Evolutionary conservation across 2,888 invertebrate species (phyloP).

Genomic region (Stegana nigrithorax): DNA sequence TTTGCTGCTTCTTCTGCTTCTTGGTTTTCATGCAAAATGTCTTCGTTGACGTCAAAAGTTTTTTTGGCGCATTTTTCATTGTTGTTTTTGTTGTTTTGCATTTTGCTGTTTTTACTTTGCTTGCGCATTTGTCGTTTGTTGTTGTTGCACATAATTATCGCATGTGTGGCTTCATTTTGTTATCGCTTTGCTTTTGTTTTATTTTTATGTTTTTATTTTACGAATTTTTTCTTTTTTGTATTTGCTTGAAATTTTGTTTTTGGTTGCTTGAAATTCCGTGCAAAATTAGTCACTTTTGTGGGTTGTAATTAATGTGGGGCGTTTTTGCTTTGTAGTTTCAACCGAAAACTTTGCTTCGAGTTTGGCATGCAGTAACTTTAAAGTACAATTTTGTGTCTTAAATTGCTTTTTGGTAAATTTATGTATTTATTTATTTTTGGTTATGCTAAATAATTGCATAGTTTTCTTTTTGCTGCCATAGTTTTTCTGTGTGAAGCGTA

Average conservation of each 20-base stretch:
- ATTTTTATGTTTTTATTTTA: neutral
- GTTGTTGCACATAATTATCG: conserved; percentile 1
- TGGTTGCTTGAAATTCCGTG: too few species aligned
- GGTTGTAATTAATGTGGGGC: neutral
- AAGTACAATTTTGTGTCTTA: too few species aligned
- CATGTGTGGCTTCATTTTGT: conserved; percentile 6
- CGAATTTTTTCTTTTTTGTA: neutral
- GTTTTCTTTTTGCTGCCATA: too few species aligned
- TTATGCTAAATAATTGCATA: neutral
- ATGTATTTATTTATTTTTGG: neutral
- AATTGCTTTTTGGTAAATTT: neutral
- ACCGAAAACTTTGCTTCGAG: too few species aligned
- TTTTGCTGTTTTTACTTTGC: neutral
- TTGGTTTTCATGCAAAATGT: too few species aligned
- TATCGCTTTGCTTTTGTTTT: conserved; percentile 4
- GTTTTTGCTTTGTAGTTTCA: neutral
- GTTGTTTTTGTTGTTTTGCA: neutral
- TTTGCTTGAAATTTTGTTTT: neutral
- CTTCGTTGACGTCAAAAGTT: neutral
- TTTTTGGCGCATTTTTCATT: neutral
- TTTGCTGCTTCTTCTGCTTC: neutral
- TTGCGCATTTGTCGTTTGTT: neutral
- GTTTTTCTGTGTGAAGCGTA: too few species aligned
- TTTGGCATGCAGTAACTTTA: too few species aligned
- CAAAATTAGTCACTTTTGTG: neutral